A percentile compares a stretch with the other conserved stretches of the same genome.
Evolutionary conservation across 2,888 invertebrate genomes (phyloP).

Genomic region (Belgica antarctica): DNA sequence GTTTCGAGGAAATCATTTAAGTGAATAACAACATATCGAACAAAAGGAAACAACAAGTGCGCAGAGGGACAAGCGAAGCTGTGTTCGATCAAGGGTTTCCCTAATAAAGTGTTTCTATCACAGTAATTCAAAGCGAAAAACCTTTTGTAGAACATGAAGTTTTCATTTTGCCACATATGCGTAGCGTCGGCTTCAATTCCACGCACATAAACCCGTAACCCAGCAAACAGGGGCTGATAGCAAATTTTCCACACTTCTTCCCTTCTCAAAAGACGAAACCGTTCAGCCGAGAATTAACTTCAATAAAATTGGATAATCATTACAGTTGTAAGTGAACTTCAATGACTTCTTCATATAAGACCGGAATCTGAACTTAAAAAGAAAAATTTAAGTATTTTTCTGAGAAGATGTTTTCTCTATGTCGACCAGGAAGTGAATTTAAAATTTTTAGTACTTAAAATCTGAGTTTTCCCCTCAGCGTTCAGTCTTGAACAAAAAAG

Average conservation of each 20-base stretch:
- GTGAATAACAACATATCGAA: constrained; percentile 29
- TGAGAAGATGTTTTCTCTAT: too few species aligned
- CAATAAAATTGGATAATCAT: constrained; percentile 42
- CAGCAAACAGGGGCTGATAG: constrained; percentile 3
- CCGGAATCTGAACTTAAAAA: too few species aligned
- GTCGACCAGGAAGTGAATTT: too few species aligned
- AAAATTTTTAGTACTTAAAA: too few species aligned
- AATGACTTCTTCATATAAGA: too few species aligned
- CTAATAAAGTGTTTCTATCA: neutral
- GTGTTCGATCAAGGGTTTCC: constrained; percentile 14
- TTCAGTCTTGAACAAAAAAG: too few species aligned
- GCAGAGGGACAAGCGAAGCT: too few species aligned
- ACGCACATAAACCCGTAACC: constrained; percentile 7
- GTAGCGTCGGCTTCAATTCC: constrained; percentile 31
- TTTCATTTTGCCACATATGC: constrained; percentile 31
- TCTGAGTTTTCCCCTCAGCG: too few species aligned
- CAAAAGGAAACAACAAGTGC: constrained; percentile 22
- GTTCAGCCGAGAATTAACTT: constrained; percentile 34
- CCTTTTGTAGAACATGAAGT: neutral
- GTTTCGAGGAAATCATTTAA: constrained; percentile 42
- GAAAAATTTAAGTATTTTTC: too few species aligned
- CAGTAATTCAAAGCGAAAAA: neutral
- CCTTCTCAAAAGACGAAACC: neutral
- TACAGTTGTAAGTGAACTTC: too few species aligned
- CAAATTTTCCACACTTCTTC: constrained; percentile 25